phyloP scores from a whole-genome alignment of 1,140 invertebrate species.

The Meloidogyne floridensis region DNA sequence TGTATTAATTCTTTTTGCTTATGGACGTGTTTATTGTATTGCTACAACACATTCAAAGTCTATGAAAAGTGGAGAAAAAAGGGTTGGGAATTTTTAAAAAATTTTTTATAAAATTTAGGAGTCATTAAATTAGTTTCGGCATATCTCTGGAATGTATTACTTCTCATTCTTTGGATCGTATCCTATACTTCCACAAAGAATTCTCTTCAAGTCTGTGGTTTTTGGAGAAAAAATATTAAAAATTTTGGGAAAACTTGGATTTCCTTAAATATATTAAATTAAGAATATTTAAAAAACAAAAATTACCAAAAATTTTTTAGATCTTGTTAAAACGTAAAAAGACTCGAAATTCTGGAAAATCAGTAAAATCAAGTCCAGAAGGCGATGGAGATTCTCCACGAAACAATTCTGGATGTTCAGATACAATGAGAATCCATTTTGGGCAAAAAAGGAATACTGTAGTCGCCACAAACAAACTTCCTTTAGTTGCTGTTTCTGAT shows the following conservation, averaged over 20 bases:
- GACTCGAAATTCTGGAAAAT: constrained; percentile 14
- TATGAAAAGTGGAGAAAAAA: constrained; percentile 61
- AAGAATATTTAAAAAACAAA: too few relatives aligned
- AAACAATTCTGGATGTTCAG: constrained; percentile 41
- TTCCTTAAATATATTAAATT: too few relatives aligned
- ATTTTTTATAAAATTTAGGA: background rate
- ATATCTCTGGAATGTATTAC: too few relatives aligned
- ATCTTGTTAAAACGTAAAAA: constrained; percentile 26
- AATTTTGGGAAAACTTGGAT: too few relatives aligned
- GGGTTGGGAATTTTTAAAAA: constrained; percentile 38
- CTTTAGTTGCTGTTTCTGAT: constrained; percentile 8
- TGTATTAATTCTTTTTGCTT: constrained; percentile 63
- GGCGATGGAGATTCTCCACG: constrained; percentile 9
- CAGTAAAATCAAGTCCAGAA: constrained; percentile 26
- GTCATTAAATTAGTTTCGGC: too few relatives aligned
- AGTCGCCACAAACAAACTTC: background rate
- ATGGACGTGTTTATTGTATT: constrained; percentile 44
- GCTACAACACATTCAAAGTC: constrained; percentile 62
- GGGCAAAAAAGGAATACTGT: constrained; percentile 43
- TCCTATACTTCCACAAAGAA: too few relatives aligned
- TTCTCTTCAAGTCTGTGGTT: too few relatives aligned
- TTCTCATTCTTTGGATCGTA: too few relatives aligned
- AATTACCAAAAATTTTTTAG: background rate
- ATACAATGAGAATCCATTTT: constrained; percentile 63
- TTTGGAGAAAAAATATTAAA: too few relatives aligned